Percentiles rank a stretch among this genome's conserved stretches.
These are phyloP conservation scores for Limnephilus marmoratus DNA, from an alignment of 2,888 invertebrate genomes.

Conservation along the genomic window DNA sequence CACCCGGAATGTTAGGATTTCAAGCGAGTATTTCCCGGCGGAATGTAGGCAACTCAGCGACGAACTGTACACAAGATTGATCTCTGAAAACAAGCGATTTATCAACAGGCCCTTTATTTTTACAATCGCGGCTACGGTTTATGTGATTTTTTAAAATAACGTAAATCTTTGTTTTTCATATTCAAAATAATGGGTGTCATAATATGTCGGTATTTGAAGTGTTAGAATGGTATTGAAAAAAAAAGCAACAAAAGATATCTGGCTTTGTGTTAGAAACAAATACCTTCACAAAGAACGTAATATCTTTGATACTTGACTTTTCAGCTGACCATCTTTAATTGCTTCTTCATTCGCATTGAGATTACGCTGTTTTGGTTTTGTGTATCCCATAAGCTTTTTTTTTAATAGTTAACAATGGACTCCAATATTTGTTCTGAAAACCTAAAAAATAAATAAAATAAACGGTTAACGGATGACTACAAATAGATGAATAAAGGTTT, in stretches of 20 bases:
- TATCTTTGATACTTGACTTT: too few species aligned
- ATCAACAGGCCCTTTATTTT: neutral
- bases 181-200: neutral
- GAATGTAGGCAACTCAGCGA: neutral
- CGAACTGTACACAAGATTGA: conserved; percentile 2
- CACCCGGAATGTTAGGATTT: neutral
- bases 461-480: too few species aligned
- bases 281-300: neutral
- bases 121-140: neutral
- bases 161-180: neutral
- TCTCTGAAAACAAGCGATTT: neutral
- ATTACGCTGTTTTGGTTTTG: too few species aligned
- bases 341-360: too few species aligned
- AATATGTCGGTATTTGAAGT: neutral
- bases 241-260: too few species aligned
- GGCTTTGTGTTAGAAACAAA: neutral
- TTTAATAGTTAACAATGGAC: too few species aligned
- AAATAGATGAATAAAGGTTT: too few species aligned
- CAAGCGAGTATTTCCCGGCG: neutral
- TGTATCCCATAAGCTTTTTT: too few species aligned
- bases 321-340: too few species aligned
- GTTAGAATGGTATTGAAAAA: too few species aligned
- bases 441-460: too few species aligned
- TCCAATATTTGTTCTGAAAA: too few species aligned
- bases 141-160: neutral